A percentile compares a stretch with the other conserved stretches of the same genome.
Evolutionary conservation across 1,140 invertebrate genomes (phyloP).

Genomic region (Ylistrum balloti): DNA sequence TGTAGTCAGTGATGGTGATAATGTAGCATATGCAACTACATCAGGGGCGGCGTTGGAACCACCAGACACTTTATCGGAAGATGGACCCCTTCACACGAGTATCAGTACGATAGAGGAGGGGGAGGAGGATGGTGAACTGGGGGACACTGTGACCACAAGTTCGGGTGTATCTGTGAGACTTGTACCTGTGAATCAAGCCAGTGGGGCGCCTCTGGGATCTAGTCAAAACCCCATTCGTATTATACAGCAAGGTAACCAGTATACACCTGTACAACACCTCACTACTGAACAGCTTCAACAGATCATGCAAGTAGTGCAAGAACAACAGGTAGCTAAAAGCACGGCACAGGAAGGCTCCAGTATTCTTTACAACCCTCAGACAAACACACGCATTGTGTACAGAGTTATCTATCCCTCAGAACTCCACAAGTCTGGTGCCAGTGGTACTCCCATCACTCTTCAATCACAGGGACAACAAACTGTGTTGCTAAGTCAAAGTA

Average conservation of each 20-base stretch:
- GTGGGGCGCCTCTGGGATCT: slow-evolving; percentile 84
- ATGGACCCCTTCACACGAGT: slow-evolving; percentile 24
- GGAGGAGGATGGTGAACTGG: neutral
- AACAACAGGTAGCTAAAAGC: slow-evolving; percentile 74
- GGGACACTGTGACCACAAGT: slow-evolving; percentile 1
- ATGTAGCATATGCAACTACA: slow-evolving; percentile 51
- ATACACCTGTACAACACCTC: slow-evolving; percentile 85
- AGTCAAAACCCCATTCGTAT: slow-evolving; percentile 87
- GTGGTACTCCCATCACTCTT: slow-evolving; percentile 30
- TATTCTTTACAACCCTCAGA: slow-evolving; percentile 84
- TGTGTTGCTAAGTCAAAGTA: slow-evolving; percentile 50
- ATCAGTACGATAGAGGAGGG: neutral
- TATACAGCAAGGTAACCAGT: slow-evolving; percentile 86
- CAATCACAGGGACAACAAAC: slow-evolving; percentile 65
- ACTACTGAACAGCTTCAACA: slow-evolving; percentile 86
- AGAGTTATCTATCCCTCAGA: slow-evolving; percentile 83
- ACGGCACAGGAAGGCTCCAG: slow-evolving; percentile 82
- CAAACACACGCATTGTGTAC: slow-evolving; percentile 86
- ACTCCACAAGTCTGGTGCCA: slow-evolving; percentile 74
- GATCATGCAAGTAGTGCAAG: slow-evolving; percentile 84
- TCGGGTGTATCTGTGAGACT: slow-evolving; percentile 61
- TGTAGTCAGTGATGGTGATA: slow-evolving; percentile 56
- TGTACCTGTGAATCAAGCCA: slow-evolving; percentile 76
- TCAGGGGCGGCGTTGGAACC: neutral
- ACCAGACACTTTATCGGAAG: neutral